Conservation (phyloP, 1,140 invertebrate species). For the Papilio polytes region DNA sequence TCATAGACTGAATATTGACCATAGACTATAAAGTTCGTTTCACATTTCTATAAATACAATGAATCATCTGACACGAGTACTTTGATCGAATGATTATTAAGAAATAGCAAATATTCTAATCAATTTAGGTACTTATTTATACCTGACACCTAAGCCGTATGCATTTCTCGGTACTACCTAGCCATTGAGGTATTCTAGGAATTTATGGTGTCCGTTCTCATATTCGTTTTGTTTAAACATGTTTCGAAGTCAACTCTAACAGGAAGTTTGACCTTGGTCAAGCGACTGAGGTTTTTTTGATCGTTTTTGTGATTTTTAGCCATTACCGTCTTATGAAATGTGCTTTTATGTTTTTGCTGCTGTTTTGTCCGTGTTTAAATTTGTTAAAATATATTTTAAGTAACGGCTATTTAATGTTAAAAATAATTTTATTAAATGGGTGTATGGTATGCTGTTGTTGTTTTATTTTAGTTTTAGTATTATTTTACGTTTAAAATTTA, state of each 20-base stretch:
- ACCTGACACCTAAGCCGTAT: not conserved
- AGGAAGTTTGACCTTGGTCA: conserved; percentile 20
- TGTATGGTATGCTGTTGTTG: not conserved
- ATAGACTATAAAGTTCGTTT: not conserved
- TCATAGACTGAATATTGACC: too few species aligned
- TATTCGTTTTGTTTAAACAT: conserved; percentile 15
- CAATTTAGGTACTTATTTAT: conserved; percentile 4
- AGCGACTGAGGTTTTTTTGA: not conserved
- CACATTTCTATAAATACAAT: not conserved
- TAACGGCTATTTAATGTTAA: not conserved
- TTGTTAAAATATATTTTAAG: not conserved
- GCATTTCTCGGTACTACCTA: conserved; percentile 18
- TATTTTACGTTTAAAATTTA: not conserved
- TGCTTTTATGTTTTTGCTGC: not conserved
- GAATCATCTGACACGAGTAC: not conserved
- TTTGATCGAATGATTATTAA: not conserved
- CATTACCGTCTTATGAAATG: conserved; percentile 14
- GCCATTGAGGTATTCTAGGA: conserved; percentile 1
- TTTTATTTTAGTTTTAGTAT: not conserved
- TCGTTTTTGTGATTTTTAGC: conserved; percentile 21
- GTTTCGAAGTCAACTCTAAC: conserved; percentile 6
- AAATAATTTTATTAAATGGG: too few species aligned
- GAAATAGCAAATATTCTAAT: conserved; percentile 14
- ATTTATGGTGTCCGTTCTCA: conserved; percentile 17
- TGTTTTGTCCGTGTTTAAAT: not conserved